Evolutionary conservation across 2,113 vertebrate species (phyloP).

Genomic region (Ageneiosus marmoratus): DNA sequence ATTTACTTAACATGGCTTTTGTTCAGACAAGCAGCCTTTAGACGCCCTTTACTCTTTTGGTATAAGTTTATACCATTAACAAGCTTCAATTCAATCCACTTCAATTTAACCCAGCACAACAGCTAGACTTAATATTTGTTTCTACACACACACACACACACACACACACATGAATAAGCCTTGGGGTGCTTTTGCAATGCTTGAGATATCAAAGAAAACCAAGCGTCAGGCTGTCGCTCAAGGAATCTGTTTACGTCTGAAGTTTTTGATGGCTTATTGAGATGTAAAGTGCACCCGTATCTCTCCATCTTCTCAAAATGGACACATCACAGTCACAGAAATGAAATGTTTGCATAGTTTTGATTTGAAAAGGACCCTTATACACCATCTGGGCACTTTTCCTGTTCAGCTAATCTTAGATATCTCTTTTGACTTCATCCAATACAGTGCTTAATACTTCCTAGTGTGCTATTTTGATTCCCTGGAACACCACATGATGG

Average conservation of each 20-base stretch:
- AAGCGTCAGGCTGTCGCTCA: slow-evolving; percentile 2
- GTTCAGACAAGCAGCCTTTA: neutral
- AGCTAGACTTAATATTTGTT: slow-evolving; percentile 20
- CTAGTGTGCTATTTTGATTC: neutral
- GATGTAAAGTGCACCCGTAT: neutral
- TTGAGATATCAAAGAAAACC: slow-evolving; percentile 17
- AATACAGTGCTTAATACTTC: neutral
- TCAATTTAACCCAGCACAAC: neutral
- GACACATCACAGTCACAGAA: neutral
- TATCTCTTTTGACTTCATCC: neutral
- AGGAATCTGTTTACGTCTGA: neutral
- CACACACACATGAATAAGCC: slow-evolving; percentile 13
- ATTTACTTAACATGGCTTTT: neutral
- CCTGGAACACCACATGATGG: too few species aligned
- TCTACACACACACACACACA: slow-evolving; percentile 7
- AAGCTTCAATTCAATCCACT: slow-evolving; percentile 8
- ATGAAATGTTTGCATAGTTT: neutral
- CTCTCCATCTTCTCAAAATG: neutral
- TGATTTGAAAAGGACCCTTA: neutral
- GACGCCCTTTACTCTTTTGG: neutral
- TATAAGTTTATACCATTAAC: neutral
- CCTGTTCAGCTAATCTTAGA: neutral
- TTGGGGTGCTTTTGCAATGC: slow-evolving; percentile 18
- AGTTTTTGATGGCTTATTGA: slow-evolving; percentile 27
- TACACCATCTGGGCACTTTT: neutral